These are phyloP conservation scores for Hyles vespertilio DNA, from an alignment of 1,140 invertebrate species.

Conservation along the genomic window DNA sequence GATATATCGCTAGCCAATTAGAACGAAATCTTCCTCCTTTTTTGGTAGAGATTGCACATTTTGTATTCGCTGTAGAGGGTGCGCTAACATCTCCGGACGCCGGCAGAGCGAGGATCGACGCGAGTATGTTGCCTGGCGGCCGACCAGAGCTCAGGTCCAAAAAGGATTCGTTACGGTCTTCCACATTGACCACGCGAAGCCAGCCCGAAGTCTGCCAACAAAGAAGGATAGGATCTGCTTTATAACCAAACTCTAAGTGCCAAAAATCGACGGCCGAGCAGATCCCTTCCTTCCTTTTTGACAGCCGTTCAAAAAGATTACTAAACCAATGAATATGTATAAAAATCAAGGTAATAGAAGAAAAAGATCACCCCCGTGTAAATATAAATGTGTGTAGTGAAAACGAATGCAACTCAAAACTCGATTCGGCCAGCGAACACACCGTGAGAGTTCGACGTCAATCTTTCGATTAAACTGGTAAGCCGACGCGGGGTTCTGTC, in stretches of 20 bases:
- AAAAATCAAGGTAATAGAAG: conserved; percentile 32
- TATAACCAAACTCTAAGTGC: conserved; percentile 17
- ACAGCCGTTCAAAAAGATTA: conserved; percentile 14
- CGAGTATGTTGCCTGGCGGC: conserved; percentile 23
- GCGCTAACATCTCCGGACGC: conserved; percentile 17
- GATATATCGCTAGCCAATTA: conserved; percentile 80
- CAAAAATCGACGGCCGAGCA: conserved; percentile 31
- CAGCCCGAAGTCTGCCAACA: conserved; percentile 79
- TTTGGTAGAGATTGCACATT: conserved; percentile 33
- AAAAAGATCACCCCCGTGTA: conserved; percentile 52
- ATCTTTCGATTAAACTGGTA: too few species aligned
- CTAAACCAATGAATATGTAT: neutral
- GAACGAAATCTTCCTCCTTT: conserved; percentile 80
- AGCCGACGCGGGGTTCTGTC: too few species aligned
- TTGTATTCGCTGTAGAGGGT: conserved; percentile 15
- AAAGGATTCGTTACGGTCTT: conserved; percentile 17
- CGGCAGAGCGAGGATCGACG: conserved; percentile 27
- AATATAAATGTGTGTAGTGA: neutral
- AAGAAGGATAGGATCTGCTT: conserved; percentile 79
- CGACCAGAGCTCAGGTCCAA: conserved; percentile 23
- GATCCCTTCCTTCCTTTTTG: conserved; percentile 64
- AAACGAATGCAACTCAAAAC: too few species aligned
- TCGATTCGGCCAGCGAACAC: too few species aligned
- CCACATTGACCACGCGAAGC: conserved; percentile 15
- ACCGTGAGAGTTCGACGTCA: too few species aligned